Evolutionary conservation across 2,888 invertebrate species (phyloP), one percentile per base, ranked within the genome.

Genomic region (Tigriopus californicus): DNA sequence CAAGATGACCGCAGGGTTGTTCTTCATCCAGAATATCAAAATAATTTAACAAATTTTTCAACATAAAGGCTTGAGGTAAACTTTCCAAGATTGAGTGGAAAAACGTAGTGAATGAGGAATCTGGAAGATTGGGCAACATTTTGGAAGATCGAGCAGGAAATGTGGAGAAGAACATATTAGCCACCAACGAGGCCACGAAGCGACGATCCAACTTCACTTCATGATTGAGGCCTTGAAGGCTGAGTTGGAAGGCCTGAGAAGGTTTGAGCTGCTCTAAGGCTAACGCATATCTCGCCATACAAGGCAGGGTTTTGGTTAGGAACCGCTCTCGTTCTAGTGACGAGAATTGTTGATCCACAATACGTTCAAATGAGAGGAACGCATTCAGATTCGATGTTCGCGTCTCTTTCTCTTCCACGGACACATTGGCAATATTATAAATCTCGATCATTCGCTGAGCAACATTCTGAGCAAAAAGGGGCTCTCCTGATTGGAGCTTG

Each of bases 1-100:
- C 20, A 13, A 47, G 11, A 47, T 20, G 22, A 11, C 54, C 54
- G 2, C 15, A 54, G 11, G 54, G 41, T 6, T 15, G 15, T 33
- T 54, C 54, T 40, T 40, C 54, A 2, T 54, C 54, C 8, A 54
- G 54, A 15, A 54, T 41, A 54, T 41, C 41, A 41, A 54, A 54
- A 24, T 54, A 54, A 20, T 54, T 24, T 10, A 54, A 4, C 33
- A 54, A 41, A n/a, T 24, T 24, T 33, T 54, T 54, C 12, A 54
- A 33, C 18, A 33, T 40, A 15, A 49, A 22, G 13, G 49, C 49
- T 49, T 18, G 33, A 33, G 33, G 22, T 13, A 18, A 49, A 49
- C 15, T 13, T 13, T 49, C 49, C 15, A 22, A 20, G 22, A 13
- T 49, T 22, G 22, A 49, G 22, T 49, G 49, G 49, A 49, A 49